Evolutionary conservation across 2,797 vertebrate species (phyloP), one percentile per base, ranked within the genome.

Genomic region (Acipenser transmontanus): DNA sequence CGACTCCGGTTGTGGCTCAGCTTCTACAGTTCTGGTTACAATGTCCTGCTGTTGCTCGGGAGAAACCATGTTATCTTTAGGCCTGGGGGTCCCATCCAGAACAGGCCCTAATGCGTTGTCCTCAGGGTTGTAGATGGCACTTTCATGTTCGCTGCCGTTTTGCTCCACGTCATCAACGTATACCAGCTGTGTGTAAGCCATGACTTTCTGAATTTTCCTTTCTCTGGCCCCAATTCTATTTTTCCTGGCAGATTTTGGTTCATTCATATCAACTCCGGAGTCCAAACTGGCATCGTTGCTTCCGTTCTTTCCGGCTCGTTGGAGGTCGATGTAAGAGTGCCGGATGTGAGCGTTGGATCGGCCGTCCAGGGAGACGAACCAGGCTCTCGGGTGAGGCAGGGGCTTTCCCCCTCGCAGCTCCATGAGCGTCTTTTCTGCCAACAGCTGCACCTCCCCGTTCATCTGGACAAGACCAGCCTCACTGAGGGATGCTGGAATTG

Each of bases 291-390:
- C 94, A 5, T 98, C 96, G 0, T 97, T 97, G 51, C 93, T 93
- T 63, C 88, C 84, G 0, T 93, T 93, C 78, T 92, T 87, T 2
- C 96, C 96, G 0, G 97, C 97, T 81, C 95, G 91, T 86, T 99
- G 97, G 70, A 99, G 93, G 81, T 99, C 97, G 0, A 99, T 96
- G 83, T 99, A 99, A 0, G 97, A 99, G 85, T 99, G 97, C 74
- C 97, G 94, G 67, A 99, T 94, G 0, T 98, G 96, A 34, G 94
- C 96, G 0, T 99, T 99, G 57, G 97, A 95, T 70, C 94, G 92
- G 13, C 97, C 97, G 0, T 99, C 97, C 62, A 99, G 84, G 13
- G 97, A 99, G 64, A 99, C 97, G 50, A 99, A 99, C 97, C 97
- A 99, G 0, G 97, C 97, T 63, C 97, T 89, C 1, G 97, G 97